Evolutionary conservation across 2,888 invertebrate genomes (phyloP).

Genomic region (Baccha elongata): DNA sequence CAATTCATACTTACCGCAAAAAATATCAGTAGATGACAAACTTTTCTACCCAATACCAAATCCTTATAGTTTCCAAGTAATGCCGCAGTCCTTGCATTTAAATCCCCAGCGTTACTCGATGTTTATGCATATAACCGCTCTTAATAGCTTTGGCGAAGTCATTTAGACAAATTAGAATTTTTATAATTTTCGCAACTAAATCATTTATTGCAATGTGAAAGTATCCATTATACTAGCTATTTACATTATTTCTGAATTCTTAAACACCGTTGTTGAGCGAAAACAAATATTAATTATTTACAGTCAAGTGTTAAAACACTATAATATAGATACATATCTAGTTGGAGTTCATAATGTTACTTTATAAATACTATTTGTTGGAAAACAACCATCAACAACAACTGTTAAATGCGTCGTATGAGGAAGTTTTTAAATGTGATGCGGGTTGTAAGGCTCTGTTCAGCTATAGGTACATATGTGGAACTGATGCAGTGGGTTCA

Average conservation of each 20-base stretch:
- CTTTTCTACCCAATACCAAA: no score
- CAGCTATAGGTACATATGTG: constrained; percentile 55
- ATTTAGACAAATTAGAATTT: no score
- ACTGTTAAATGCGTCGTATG: constrained; percentile 49
- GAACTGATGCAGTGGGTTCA: constrained; percentile 51
- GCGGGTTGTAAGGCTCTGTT: not conserved
- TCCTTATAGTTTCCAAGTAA: no score
- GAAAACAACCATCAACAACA: not conserved
- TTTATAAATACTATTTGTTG: constrained; percentile 47
- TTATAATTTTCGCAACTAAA: no score
- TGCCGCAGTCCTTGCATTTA: no score
- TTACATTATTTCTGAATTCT: not conserved
- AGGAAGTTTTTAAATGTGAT: constrained; percentile 25
- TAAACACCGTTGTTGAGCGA: not conserved
- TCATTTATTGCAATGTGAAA: not conserved
- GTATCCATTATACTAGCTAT: not conserved
- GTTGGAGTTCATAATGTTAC: not conserved
- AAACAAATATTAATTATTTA: constrained; percentile 44
- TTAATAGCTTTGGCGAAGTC: no score
- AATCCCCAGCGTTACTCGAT: no score
- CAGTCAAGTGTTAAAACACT: no score
- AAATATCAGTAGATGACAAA: no score
- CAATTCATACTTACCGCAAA: no score
- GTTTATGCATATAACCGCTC: no score
- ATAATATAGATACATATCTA: no score